Evolutionary conservation across 2,888 invertebrate genomes (phyloP), one percentile per base, ranked within the genome.

Genomic region (Perithous albicinctus): DNA sequence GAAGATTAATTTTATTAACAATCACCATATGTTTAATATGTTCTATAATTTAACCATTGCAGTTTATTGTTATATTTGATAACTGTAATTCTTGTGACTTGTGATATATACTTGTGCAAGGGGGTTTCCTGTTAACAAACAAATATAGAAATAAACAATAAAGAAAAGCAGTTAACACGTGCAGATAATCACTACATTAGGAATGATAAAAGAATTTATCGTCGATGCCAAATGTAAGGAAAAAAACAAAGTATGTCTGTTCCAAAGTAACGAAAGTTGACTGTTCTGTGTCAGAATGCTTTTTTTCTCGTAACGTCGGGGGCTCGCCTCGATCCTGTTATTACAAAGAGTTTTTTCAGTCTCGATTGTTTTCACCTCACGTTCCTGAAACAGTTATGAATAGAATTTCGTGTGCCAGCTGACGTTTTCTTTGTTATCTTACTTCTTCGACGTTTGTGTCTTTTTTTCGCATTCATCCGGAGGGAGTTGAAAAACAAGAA

Each of bases 371-470:
- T 12, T 29, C 41, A 15, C 32, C 29, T 26, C 29, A 7, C 54
- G 20, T 18, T 59, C 56, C 38, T 29, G 32, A 67, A 59, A 59
- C 67, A 59, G 76, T 76, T 76, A 67, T 48, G 67, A 76, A 76
- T 76, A 38, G 20, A 75, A 66, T 63, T 63, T 61, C 56, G 41
- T 48, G 32, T 8, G 59, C 2, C 35, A 18, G 29, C 41, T 75
- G 66, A 66, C 64, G 54, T 75, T 66, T 75, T 41, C 20, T 41
- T 26, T 66, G 66, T 35, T 46, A 46, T 46, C 54, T n/a, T n/a
- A n/a, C n/a, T 29, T 56, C 54, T 26, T 26, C 54, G n/a, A 10
- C 32, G 12, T 59, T 73, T 61, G 29, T 59, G 32, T 29, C 32
- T 51, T 20, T 10, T 46, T 46, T 54, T 23, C n/a, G 32, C 23